Evolutionary conservation across 2,797 vertebrate genomes (phyloP).

Genomic region (Sitta carolinensis): DNA sequence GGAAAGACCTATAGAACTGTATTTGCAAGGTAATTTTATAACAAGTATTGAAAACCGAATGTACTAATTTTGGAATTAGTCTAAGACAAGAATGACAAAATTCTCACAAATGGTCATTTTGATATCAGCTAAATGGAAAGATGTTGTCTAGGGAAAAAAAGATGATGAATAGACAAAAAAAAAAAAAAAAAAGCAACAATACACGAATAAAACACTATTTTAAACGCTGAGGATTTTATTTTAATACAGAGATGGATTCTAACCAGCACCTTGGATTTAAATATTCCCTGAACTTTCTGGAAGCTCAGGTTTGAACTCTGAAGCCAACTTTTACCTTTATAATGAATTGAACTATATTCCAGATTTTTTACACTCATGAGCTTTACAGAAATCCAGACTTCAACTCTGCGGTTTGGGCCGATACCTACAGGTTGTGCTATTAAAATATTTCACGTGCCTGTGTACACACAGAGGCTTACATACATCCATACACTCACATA

Average conservation of each 20-base stretch:
- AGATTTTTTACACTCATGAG: neutral
- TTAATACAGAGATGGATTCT: neutral
- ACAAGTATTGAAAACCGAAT: neutral
- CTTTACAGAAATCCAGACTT: conserved; percentile 13
- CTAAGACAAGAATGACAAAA: neutral
- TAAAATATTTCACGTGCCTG: neutral
- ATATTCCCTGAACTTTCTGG: conserved; percentile 20
- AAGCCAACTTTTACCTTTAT: conserved; percentile 9
- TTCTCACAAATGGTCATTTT: neutral
- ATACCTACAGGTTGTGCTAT: neutral
- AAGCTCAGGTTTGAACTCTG: conserved; percentile 12
- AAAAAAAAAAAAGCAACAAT: neutral
- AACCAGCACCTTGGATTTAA: neutral
- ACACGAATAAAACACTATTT: conserved; percentile 32
- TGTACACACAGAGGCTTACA: neutral
- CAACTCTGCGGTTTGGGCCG: neutral
- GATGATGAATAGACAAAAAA: neutral
- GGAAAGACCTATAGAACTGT: neutral
- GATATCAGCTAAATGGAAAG: neutral
- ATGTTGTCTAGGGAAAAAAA: conserved; percentile 8
- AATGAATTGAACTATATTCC: conserved; percentile 26
- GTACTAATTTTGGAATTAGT: neutral
- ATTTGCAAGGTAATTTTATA: neutral
- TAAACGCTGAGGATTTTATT: neutral
- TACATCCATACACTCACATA: neutral